phyloP scores from a whole-genome alignment of 1,140 invertebrate species.

The Metopolophium dirhodum region DNA sequence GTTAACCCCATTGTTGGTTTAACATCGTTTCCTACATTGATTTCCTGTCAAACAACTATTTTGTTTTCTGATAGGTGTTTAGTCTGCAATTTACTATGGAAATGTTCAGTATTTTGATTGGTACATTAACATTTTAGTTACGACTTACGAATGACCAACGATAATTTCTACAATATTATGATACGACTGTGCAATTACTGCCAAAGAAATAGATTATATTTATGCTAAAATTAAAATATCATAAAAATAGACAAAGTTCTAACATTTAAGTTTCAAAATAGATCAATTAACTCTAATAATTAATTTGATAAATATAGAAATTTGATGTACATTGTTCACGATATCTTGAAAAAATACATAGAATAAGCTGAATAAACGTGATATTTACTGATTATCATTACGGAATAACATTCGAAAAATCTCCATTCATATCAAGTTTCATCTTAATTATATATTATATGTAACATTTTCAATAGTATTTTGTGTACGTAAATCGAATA shows the following conservation, averaged over 20 bases:
- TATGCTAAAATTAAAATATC: background rate
- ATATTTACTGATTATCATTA: background rate
- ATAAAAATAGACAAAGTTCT: background rate
- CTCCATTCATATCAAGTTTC: background rate
- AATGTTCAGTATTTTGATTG: background rate
- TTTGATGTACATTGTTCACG: background rate
- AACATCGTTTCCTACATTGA: conserved; percentile 18
- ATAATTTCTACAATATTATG: background rate
- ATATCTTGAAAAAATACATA: background rate
- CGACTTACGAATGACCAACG: background rate
- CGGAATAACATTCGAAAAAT: background rate
- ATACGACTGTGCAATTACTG: no score
- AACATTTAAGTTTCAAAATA: background rate
- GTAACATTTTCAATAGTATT: background rate
- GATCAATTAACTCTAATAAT: background rate
- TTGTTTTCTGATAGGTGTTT: conserved; percentile 37
- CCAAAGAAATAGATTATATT: no score
- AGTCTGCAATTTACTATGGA: background rate
- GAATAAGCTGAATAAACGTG: background rate
- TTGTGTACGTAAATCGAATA: background rate
- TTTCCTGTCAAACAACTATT: conserved; percentile 30
- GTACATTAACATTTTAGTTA: conserved; percentile 3
- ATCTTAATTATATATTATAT: background rate
- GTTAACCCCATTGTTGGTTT: background rate
- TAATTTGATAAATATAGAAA: no score